A percentile compares a stretch with the other conserved stretches of the same genome.
Evolutionary conservation across 2,888 invertebrate genomes (phyloP).

Genomic region (Ischnus inquisitorius): DNA sequence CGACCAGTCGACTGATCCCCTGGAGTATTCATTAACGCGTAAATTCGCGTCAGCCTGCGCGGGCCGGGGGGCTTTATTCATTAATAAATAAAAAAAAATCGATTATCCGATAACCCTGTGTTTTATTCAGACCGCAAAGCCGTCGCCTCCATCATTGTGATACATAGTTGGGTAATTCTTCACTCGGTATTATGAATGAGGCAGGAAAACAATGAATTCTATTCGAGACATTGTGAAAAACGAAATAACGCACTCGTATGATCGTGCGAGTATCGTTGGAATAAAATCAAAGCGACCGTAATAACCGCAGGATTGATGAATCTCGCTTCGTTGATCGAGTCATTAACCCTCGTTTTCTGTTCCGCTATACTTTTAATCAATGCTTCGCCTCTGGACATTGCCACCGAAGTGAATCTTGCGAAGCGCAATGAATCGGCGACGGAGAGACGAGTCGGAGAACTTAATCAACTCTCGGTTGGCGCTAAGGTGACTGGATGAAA

Average conservation of each 20-base stretch:
- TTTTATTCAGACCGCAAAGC: slow-evolving; percentile 2
- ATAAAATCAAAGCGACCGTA: background rate
- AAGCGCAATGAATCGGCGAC: slow-evolving; percentile 1
- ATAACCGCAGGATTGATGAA: slow-evolving; percentile 7
- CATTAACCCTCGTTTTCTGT: slow-evolving; percentile 3
- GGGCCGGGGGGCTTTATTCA: background rate
- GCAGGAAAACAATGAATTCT: background rate
- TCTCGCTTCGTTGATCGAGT: slow-evolving; percentile 27
- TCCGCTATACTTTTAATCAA: slow-evolving; percentile 34
- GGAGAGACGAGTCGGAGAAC: slow-evolving; percentile 55
- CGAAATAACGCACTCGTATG: background rate
- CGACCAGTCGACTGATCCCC: background rate
- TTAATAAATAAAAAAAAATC: slow-evolving; percentile 2
- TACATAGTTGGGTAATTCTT: slow-evolving; percentile 11
- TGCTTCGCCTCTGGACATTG: background rate
- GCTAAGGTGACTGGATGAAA: slow-evolving; percentile 75
- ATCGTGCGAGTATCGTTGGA: background rate
- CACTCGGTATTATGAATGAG: background rate
- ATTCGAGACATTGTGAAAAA: background rate
- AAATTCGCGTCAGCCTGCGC: background rate
- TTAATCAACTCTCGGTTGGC: slow-evolving; percentile 72
- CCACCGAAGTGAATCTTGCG: background rate
- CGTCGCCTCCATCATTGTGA: background rate
- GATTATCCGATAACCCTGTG: slow-evolving; percentile 16
- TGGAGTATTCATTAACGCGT: background rate